Evolutionary conservation across 2,113 vertebrate genomes (phyloP).

Genomic region (Peucedramus taeniatus): DNA sequence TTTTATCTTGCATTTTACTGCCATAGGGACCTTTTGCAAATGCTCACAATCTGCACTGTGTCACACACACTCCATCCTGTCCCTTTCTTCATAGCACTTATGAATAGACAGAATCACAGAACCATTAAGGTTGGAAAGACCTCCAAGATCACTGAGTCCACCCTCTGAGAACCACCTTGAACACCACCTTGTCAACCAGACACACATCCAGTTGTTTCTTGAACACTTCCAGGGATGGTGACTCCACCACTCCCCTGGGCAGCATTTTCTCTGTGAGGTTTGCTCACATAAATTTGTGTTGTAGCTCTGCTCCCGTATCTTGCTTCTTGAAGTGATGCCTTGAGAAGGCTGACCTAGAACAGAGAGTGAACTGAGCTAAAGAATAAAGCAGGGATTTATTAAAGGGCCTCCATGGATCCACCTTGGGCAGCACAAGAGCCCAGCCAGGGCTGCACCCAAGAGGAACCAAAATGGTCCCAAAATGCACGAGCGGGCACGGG

Average conservation of each 20-base stretch:
- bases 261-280: not conserved
- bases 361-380: not conserved
- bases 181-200: not conserved
- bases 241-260: not conserved
- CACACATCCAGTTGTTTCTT: not conserved
- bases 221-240: not conserved
- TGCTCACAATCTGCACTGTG: not conserved
- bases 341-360: not conserved
- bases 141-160: rapidly evolving
- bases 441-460: not conserved
- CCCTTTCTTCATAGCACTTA: not conserved
- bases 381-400: not conserved
- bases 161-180: not conserved
- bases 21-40: not conserved
- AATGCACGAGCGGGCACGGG: not conserved
- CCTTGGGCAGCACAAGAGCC: not conserved
- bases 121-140: not conserved
- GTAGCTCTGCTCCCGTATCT: not conserved
- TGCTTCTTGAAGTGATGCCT: not conserved
- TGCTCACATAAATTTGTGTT: not conserved
- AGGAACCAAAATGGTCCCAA: not conserved
- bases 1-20: not conserved
- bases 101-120: not conserved
- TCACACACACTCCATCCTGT: not conserved
- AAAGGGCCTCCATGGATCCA: not conserved